Evolutionary conservation across 1,140 invertebrate species (phyloP).

Genomic region (Condylostylus longicornis): DNA sequence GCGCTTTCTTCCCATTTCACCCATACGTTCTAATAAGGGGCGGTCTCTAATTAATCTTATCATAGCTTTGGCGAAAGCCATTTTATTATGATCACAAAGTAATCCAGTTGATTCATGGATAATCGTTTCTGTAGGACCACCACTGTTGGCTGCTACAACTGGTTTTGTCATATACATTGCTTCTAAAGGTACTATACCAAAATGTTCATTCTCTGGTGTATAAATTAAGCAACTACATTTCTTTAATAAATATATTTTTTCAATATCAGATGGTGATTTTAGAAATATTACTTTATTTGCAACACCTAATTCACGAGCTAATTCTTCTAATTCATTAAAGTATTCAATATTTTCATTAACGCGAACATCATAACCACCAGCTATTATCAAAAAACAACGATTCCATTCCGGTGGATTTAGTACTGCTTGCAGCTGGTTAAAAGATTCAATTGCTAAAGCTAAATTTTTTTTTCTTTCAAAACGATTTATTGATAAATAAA

Average conservation of each 20-base stretch:
- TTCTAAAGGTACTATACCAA: slow-evolving; percentile 98
- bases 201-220: slow-evolving; percentile 94
- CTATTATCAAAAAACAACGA: slow-evolving; percentile 73
- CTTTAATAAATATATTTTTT: slow-evolving; percentile 67
- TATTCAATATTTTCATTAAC: slow-evolving; percentile 83
- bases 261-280: slow-evolving; percentile 68
- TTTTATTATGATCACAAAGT: slow-evolving; percentile 52
- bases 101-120: slow-evolving; percentile 78
- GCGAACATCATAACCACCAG: slow-evolving; percentile 89
- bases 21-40: slow-evolving; percentile 46
- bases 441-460: slow-evolving; percentile 61
- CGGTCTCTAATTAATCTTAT: slow-evolving; percentile 44
- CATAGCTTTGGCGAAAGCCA: slow-evolving; percentile 69
- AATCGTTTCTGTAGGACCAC: slow-evolving; percentile 90
- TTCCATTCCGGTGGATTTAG: slow-evolving; percentile 41
- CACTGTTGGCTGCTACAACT: slow-evolving; percentile 88
- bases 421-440: slow-evolving; percentile 47
- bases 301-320: slow-evolving; percentile 42
- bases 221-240: slow-evolving; percentile 72
- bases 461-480: slow-evolving; percentile 97
- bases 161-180: slow-evolving; percentile 90
- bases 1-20: slow-evolving; percentile 49
- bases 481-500: slow-evolving; percentile 90
- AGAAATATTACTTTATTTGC: slow-evolving; percentile 64
- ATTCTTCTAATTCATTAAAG: slow-evolving; percentile 52